Evolutionary conservation across 2,113 vertebrate genomes (phyloP), one percentile per base, ranked within the genome.

Genomic region (Oplegnathus fasciatus): DNA sequence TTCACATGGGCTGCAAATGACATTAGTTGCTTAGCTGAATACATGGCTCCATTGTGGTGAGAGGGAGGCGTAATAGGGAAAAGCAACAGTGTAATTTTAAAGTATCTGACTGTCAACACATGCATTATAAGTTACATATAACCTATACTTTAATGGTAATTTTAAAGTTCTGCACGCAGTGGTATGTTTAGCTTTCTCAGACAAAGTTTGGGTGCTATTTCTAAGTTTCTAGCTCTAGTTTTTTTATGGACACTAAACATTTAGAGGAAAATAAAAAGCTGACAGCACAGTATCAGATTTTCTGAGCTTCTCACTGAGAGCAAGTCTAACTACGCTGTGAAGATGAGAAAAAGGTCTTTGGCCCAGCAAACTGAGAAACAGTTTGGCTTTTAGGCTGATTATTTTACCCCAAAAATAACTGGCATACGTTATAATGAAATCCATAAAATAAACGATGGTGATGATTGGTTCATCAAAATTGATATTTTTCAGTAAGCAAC

Each of bases 1-100:
- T 94, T 93, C 67, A 69, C 60, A 26, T 13, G 46, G 30, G n/a
- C 26, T 46, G 75, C 83, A 88, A 86, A 88, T 80, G 71, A 75
- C 86, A 57, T 91, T 87, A 84, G 84, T 58, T 55, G 26, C 73
- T 83, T 26, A 44, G 85, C 54, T 75, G 78, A 74, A 81, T 37
- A 28, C 84, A 75, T 18, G 66, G 72, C 84, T 76, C 61, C 57
- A 30, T 28, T 75, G 72, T 62, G 76, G 79, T 54, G 65, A 69
- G 74, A 75, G 28, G 55, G 64, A 66, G 80, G 52, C 62, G 24
- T n/a, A 78, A 62, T 17, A 26, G 79, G 64, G 30, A 74, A 73
- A 64, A 75, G 67, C 34, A 64, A 57, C 72, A 22, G 72, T 61
- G 20, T 77, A 58, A 78, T 79, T 72, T 82, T 22, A 64, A 86